Evolutionary conservation across 1,140 invertebrate species (phyloP), one percentile per base, ranked within the genome.

Genomic region (Palaemon carinicauda): DNA sequence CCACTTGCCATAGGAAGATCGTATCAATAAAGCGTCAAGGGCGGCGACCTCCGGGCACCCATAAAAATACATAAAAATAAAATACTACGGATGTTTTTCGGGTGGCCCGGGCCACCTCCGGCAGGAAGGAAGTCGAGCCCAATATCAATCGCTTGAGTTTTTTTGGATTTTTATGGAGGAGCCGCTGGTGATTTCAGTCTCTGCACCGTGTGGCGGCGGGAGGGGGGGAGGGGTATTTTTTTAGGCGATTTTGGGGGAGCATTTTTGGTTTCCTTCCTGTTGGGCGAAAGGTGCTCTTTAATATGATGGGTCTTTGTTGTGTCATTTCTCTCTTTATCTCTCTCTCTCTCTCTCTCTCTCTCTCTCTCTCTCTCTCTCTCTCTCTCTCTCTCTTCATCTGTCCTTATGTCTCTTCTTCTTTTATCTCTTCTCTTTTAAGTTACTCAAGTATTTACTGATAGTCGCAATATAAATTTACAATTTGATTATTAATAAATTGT

Each of bases 61-160:
- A 69, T 69, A 69, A 69, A 69, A 69, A 69, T 69, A 69, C 60
- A 69, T 69, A 69, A 69, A 69, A 21, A 69, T 69, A 69, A 69
- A 69, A 27, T 69, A 69, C 29, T 69, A 69, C 60, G 60, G 60
- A 69, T 69, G 60, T 69, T 69, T 69, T 69, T 69, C 60, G 41
- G n/a, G 41, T 41, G 41, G 41, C 41, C 41, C 41, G 41, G 60
- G 60, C n/a, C 60, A 21, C 60, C 21, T 69, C 29, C 60, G 29
- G 60, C 60, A 69, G 60, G 60, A 29, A 69, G 60, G 60, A 69
- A 69, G 60, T 69, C 60, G 29, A 29, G 21, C 21, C 60, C 60
- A 69, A 69, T 69, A 69, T 69, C 60, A 69, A 69, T 69, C 60
- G 41, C 41, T 41, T 5, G 60, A 69, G 29, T 29, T 69, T 21